Base-by-base conservation (phyloP, 2,797 vertebrate genomes). In the Lerista edwardsae region DNA sequence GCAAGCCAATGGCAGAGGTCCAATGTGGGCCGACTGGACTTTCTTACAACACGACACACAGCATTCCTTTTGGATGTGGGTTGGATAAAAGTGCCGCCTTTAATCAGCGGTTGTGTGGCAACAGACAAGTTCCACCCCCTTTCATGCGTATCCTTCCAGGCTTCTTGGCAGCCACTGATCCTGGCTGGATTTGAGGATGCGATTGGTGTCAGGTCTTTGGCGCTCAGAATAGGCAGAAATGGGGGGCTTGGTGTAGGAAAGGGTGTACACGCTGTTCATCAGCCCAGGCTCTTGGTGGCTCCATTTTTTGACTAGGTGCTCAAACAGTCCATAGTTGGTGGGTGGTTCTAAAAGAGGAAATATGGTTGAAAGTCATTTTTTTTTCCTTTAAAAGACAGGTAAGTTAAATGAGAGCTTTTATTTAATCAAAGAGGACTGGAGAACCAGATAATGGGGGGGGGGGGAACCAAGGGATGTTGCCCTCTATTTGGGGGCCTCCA, bases 311-410 rank as follows among this genome's bases (percentile, higher is more conserved):
- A 86, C 92, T 92, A 96, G 93, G 44, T 87, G 90, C 90, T 95
- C 84, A 0, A 76, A 90, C 6, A 94, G 94, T 67, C 97, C 96
- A 2, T 95, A 96, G 90, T 95, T 96, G 39, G 96, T 97, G 51
- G 96, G 96, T 84, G 96, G 96, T 29, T 87, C 97, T 97, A 94
- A 79, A 86, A 87, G 7, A 87, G 69, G 87, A 85, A 84, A n/a
- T 2, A 0, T 55, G n/a, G 36, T 65, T 21, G 36, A 59, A 71
- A n/a, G 23, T 71, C 51, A 55, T 3, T n/a, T n/a, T n/a, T n/a
- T n/a, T n/a, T n/a, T n/a, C n/a, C n/a, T n/a, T n/a, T n/a, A n/a
- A n/a, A n/a, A n/a, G n/a, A n/a, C n/a, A n/a, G n/a, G n/a, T n/a
- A n/a, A n/a, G n/a, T n/a, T n/a, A 51, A 51, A 51, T 55, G 51